Evolutionary conservation across 2,113 vertebrate species (phyloP), one percentile per base, ranked within the genome.

Genomic region (Leptobrachium leishanense): DNA sequence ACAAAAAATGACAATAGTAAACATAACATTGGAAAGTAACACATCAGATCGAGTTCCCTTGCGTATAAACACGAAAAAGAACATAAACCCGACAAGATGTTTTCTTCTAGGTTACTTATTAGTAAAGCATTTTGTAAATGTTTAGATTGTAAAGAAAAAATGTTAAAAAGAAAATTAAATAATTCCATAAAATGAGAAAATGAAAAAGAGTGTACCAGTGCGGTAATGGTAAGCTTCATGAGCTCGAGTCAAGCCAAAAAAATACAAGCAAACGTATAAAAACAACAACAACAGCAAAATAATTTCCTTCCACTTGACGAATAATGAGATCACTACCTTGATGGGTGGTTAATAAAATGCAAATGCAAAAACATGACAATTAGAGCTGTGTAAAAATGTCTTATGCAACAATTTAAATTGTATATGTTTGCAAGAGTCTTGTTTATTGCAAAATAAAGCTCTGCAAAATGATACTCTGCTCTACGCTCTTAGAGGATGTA

Each of bases 381-480:
- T 68, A 81, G 78, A 81, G 71, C 78, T 74, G 78, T 81, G 78
- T 81, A 74, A 81, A 79, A 74, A 81, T 20, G 2, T 63, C 70
- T 15, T 1, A 46, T 50, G 11, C 41, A 63, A n/a, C 13, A 59
- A 13, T 59, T 10, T 12, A 15, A 11, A 15, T 13, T 13, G 13
- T 59, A 1, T 2, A 12, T 59, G 6, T 15, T 59, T 10, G 11
- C 9, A 7, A 59, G 13, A 13, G 3, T 59, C 13, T 7, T 15
- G 3, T 59, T 59, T 12, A 59, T 59, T 11, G 2, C 13, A 59
- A 4, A 59, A 12, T 59, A 50, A 50, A 59, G 9, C 11, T 59
- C 3, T 2, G 9, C 13, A 59, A 50, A 1, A 2, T 59, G 13
- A 12, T 2, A 59, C 2, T 6, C 9, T 13, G 55, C 6, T 2